Percentiles rank a stretch among this genome's conserved stretches.
Conservation (phyloP, 2,888 invertebrate species). For the Tipula unca region DNA sequence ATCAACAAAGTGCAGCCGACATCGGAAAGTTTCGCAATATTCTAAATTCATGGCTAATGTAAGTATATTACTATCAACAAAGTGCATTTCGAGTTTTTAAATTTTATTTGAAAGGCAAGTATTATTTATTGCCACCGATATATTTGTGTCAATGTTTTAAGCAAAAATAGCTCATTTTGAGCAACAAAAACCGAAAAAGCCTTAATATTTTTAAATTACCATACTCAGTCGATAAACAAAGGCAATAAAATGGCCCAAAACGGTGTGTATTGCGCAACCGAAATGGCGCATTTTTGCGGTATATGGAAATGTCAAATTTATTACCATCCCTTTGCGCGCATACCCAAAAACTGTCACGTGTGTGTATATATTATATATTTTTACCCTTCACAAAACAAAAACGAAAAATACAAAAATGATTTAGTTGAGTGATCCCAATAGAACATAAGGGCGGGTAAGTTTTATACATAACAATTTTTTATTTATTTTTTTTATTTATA, state of each 20-base stretch:
- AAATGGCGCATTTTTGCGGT: neutral
- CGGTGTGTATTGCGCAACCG: neutral
- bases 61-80: no score
- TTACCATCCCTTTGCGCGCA: neutral
- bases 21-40: no score
- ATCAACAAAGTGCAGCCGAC: no score
- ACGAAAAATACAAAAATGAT: neutral
- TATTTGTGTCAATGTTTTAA: no score
- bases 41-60: no score
- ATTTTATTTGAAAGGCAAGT: no score
- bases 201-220: no score
- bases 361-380: neutral
- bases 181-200: no score
- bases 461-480: neutral
- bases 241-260: neutral
- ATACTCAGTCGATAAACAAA: no score
- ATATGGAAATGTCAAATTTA: neutral
- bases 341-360: neutral
- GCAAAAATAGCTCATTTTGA: no score
- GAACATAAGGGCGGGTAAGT: neutral
- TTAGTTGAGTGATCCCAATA: neutral
- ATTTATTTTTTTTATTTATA: neutral
- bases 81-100: no score
- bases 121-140: no score
- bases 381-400: neutral